Conservation (phyloP, 2,797 vertebrate genomes). For the Danio jaintianensis region DNA sequence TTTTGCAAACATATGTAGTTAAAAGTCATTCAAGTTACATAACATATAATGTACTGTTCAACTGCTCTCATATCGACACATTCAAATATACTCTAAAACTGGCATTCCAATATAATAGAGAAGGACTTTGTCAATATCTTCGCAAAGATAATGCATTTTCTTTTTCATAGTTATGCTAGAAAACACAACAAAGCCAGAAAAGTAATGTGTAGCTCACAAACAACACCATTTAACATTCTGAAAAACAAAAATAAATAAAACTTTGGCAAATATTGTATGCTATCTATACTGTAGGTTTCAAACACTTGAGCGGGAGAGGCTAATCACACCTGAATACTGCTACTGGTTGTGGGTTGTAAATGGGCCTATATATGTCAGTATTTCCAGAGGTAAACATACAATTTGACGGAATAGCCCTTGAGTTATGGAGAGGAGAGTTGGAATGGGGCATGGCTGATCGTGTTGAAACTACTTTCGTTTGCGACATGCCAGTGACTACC, state of each 20-base stretch:
- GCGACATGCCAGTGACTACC: slow-evolving; percentile 43
- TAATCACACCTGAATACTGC: slow-evolving; percentile 79
- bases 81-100: slow-evolving; percentile 88
- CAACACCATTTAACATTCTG: slow-evolving; percentile 68
- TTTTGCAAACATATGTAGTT: slow-evolving; percentile 96
- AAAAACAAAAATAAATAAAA: slow-evolving; percentile 67
- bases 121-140: slow-evolving; percentile 72
- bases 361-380: slow-evolving; percentile 71
- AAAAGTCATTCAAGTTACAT: slow-evolving; percentile 99
- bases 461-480: slow-evolving; percentile 39
- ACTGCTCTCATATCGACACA: slow-evolving; percentile 90
- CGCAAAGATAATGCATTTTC: slow-evolving; percentile 79
- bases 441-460: slow-evolving; percentile 51
- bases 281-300: slow-evolving; percentile 56
- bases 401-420: slow-evolving; percentile 83
- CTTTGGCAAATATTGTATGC: slow-evolving; percentile 81
- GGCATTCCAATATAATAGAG: slow-evolving; percentile 81
- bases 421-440: slow-evolving; percentile 59
- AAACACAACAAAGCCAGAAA: slow-evolving; percentile 71
- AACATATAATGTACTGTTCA: slow-evolving; percentile 87
- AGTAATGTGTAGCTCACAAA: slow-evolving; percentile 75
- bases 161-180: slow-evolving; percentile 76
- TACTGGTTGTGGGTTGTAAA: slow-evolving; percentile 72
- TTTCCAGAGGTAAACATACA: slow-evolving; percentile 76
- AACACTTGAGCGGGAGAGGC: slow-evolving; percentile 66